A percentile compares a stretch with the other conserved stretches of the same genome.
Evolutionary conservation across 1,140 invertebrate species (phyloP).

Genomic region (Heliconius hewitsoni): DNA sequence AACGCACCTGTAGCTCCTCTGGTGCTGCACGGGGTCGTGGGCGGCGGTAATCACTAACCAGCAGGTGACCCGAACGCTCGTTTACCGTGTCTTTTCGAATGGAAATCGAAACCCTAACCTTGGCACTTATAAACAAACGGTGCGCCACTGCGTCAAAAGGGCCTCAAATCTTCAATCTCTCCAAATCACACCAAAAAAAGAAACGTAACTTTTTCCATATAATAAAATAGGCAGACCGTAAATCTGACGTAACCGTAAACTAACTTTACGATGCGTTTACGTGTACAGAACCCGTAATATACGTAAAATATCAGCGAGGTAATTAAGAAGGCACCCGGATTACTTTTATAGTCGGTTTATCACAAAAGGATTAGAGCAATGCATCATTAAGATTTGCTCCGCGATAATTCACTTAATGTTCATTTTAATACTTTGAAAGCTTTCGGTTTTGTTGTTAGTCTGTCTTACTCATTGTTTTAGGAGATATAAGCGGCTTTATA

Average conservation of each 20-base stretch:
- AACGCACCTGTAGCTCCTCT: too few species aligned
- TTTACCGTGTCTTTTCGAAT: too few species aligned
- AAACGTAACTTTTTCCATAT: slow-evolving; percentile 9
- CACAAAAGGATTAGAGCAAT: slow-evolving; percentile 32
- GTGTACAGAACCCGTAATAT: slow-evolving; percentile 34
- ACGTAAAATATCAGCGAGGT: slow-evolving; percentile 39
- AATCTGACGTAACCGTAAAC: slow-evolving; percentile 42
- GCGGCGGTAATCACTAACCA: too few species aligned
- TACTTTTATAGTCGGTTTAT: slow-evolving; percentile 34
- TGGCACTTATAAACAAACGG: too few species aligned
- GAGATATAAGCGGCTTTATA: not conserved
- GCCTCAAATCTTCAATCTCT: not conserved
- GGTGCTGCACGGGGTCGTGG: too few species aligned
- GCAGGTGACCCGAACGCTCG: too few species aligned
- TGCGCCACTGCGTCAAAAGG: too few species aligned
- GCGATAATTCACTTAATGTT: slow-evolving; percentile 12
- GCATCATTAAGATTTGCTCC: slow-evolving; percentile 10
- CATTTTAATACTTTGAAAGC: not conserved
- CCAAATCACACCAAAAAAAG: not conserved
- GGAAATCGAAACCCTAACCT: too few species aligned
- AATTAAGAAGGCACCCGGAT: slow-evolving; percentile 40
- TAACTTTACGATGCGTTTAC: slow-evolving; percentile 43
- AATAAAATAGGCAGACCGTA: slow-evolving; percentile 37
- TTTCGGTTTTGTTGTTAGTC: not conserved
- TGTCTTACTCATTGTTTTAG: not conserved